phyloP scores from a whole-genome alignment of 2,797 vertebrate species.

The Meda fulgida region DNA sequence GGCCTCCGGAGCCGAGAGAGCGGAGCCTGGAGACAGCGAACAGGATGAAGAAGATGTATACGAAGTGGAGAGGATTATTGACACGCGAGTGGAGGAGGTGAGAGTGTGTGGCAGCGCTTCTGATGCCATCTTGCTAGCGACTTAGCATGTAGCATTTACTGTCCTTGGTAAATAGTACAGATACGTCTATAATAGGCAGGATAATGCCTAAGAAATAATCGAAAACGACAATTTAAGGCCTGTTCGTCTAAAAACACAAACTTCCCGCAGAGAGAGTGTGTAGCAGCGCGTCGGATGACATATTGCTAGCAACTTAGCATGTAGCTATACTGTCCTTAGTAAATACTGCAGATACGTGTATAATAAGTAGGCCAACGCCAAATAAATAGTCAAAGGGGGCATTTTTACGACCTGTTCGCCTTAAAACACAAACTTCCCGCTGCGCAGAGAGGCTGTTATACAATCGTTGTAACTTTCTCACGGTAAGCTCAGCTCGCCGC shows the following conservation, averaged over 20 bases:
- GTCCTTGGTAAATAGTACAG: background rate
- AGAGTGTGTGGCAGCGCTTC: slow-evolving; percentile 58
- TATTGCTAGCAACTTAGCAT: slow-evolving; percentile 58
- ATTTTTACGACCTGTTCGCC: background rate
- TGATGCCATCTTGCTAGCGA: slow-evolving; percentile 64
- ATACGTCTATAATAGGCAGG: background rate
- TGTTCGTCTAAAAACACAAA: background rate
- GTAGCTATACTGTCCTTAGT: background rate
- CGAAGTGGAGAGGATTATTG: slow-evolving; percentile 96
- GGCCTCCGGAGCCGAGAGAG: slow-evolving; percentile 66
- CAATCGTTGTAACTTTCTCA: slow-evolving; percentile 20
- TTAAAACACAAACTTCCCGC: background rate
- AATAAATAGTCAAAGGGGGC: rapidly evolving
- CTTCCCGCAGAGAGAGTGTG: background rate
- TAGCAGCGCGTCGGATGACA: slow-evolving; percentile 58
- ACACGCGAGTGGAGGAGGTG: slow-evolving; percentile 90
- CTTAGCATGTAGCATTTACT: slow-evolving; percentile 26
- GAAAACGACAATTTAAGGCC: background rate
- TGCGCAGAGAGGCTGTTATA: background rate
- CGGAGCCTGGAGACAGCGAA: slow-evolving; percentile 81
- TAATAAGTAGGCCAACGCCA: background rate
- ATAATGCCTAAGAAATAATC: background rate
- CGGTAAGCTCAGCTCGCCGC: background rate
- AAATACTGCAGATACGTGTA: background rate
- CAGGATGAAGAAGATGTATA: slow-evolving; percentile 89